Base-by-base conservation (phyloP, 30 jellyfish, hydroid and myxozoan species). In the Hydractinia symbiolongicarpus region DNA sequence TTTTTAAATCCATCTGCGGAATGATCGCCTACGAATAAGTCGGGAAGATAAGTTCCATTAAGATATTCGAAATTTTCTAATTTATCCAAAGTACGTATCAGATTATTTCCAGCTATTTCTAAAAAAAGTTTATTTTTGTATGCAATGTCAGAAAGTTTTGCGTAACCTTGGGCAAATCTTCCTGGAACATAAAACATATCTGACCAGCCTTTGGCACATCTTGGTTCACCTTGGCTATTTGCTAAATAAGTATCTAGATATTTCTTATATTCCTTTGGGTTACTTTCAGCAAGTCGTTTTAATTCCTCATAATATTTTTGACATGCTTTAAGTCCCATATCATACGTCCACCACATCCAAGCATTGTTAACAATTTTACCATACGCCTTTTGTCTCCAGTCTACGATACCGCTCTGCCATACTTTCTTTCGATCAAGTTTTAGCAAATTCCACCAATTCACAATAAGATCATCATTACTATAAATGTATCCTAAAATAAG, bases 171-270 rank as follows among this genome's bases (percentile, higher is more conserved):
- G 4, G 96, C 91, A 5, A 89, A 54, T 5, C 76, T 53, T 6
- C 90, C 94, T 15, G 96, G 96, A 66, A 89, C 84, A 64, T 89
- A 89, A 74, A 89, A 89, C 53, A 89, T 79, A 49, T 89, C 96
- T 1, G 96, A 79, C 96, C 96, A 89, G 8, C 95, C 96, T 89
- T 84, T 89, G n/a, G 93, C 96, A 67, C 96, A 89, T n/a, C 94
- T 78, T 17, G 96, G 95, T 54, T 53, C 52, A 9, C 91, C 96
- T 7, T 84, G 51, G 13, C 96, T 91, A 68, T 89, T 89, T 20
- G 72, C 60, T 55, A 89, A 44, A 60, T 83, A 83, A 7, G 58
- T 79, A 53, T 62, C 74, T 56, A 53, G 53, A 13, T 40, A 8
- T 15, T 9, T 20, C 13, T 71, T 30, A 9, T 68, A 79, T 40